Base-by-base conservation (phyloP, 2,888 invertebrate genomes). In the Lottia scabra region DNA sequence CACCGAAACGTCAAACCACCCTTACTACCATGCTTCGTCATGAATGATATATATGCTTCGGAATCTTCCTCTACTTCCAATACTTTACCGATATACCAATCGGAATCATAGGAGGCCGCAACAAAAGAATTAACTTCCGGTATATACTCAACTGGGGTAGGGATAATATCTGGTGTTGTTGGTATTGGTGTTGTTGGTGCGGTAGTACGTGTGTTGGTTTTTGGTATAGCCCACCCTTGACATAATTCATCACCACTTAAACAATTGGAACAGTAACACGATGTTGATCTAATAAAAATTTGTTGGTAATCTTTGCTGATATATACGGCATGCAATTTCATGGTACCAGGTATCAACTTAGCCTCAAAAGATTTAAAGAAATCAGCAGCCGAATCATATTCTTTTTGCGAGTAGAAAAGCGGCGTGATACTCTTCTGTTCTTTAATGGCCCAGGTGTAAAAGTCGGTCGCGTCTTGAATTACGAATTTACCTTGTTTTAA, bases 401-500 rank as follows among this genome's bases (percentile, higher is more conserved):
- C 48, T 2, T 19, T 16, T 46, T 45, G 46, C 3, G 67, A 46
- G 67, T 67, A 67, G n/a, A 67, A 45, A 4, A 27, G 48, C 10
- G 45, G 27, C 19, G 8, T 5, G 13, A 65, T 65, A 0, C 30
- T 30, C 38, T 38, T 65, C 30, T 65, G 15, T 30, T 30, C 15
- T 26, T 65, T 13, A 48, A 30, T 27, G 13, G 67, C 74, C 74
- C 71, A 74, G 2, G 13, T 67, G 26, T 48, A 74, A 48, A 74
- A 74, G 15, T 67, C 45, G 5, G 30, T 8, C 13, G 67, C 67
- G 56, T 74, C 27, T 45, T 70, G 72, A 19, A 75, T 75, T 1
- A 65, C 56, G 1, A 46, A 68, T 45, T 74, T 77, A 10, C 72
- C 72, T 44, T 75, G 73, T 38, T 75, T 75, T 13, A 75, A 56